Base-by-base conservation (phyloP, 1,140 invertebrate genomes). In the Zaprionus gabonicus region DNA sequence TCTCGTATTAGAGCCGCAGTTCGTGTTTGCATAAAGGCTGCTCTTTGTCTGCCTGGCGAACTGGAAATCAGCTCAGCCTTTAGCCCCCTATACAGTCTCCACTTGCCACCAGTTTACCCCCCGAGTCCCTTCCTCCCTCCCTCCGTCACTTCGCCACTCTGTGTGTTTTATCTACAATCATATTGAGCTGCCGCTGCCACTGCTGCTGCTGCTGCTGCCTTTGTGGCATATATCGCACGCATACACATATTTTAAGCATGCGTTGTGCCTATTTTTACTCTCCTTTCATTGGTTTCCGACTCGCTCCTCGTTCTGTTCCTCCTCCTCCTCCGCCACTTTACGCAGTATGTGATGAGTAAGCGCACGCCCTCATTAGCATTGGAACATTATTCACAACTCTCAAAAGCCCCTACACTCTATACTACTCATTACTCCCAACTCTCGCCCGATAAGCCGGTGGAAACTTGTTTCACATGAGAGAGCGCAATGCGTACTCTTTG, bases 321-420 rank as follows among this genome's bases (percentile, higher is more conserved):
- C 56, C 31, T 23, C 23, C 23, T 13, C 31, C 44, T 34, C 56
- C 31, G 1, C 46, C 53, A 41, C 5, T 17, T 34, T 55, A 58
- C 53, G 46, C 34, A n/a, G 41, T 44, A 13, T 46, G 20, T 55
- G 81, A 81, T 90, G 84, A 87, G 69, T 87, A 87, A 87, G 71
- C 78, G 65, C 56, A 62, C 78, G 74, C 80, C 71, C 75, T 83
- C 81, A 87, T 87, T 84, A 87, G 78, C 57, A 69, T 80, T 80
- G 62, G 64, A 62, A 63, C 49, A 74, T 86, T 86, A 82, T 78
- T 82, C 81, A 83, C 72, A 71, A 71, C 67, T 71, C 67, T 53
- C 46, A 51, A 62, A 56, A 65, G 72, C 72, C 73, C 53, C 65
- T 55, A 58, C 62, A 25, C 51, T 46, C 17, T 23, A 23, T 23